Conservation (phyloP, 2,797 vertebrate genomes). For the Trachurus trachurus region DNA sequence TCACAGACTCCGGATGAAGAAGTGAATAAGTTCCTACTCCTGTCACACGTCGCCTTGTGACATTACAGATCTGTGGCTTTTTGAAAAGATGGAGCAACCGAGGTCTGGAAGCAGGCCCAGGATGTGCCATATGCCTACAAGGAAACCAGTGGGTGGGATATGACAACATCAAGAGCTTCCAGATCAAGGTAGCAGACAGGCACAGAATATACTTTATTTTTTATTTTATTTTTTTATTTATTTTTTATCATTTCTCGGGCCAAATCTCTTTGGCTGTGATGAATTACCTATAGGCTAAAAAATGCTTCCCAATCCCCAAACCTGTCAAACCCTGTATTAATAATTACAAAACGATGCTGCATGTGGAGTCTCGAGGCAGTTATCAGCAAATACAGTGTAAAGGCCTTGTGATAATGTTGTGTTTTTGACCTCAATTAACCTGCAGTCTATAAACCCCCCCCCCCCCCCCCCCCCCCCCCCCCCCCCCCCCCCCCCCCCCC, state of each 20-base stretch:
- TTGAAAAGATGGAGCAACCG: conserved; percentile 70
- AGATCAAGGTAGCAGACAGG: conserved; percentile 67
- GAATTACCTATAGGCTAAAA: conserved; percentile 28
- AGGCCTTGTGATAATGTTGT: background rate
- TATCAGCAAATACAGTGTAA: conserved; percentile 3
- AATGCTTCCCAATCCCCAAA: conserved; percentile 18
- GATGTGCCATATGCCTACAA: conserved; percentile 78
- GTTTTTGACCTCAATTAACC: conserved; percentile 3
- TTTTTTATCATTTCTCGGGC: conserved; percentile 23
- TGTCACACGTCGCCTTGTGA: conserved; percentile 31
- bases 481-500: background rate
- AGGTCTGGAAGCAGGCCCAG: conserved; percentile 70
- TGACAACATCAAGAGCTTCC: conserved; percentile 76
- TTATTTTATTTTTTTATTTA: background rate
- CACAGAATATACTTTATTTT: conserved; percentile 24
- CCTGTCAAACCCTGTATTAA: conserved; percentile 12
- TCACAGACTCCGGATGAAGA: conserved; percentile 13
- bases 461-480: background rate
- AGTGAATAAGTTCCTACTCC: background rate
- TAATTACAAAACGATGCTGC: conserved; percentile 8
- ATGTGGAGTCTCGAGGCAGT: conserved; percentile 1
- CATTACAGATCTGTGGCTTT: conserved; percentile 74
- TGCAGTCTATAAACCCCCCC: background rate
- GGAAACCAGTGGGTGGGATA: conserved; percentile 77
- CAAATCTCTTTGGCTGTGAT: conserved; percentile 25